Evolutionary conservation across 2,797 vertebrate species (phyloP), one percentile per base, ranked within the genome.

Genomic region (Hafferia zeledoni): DNA sequence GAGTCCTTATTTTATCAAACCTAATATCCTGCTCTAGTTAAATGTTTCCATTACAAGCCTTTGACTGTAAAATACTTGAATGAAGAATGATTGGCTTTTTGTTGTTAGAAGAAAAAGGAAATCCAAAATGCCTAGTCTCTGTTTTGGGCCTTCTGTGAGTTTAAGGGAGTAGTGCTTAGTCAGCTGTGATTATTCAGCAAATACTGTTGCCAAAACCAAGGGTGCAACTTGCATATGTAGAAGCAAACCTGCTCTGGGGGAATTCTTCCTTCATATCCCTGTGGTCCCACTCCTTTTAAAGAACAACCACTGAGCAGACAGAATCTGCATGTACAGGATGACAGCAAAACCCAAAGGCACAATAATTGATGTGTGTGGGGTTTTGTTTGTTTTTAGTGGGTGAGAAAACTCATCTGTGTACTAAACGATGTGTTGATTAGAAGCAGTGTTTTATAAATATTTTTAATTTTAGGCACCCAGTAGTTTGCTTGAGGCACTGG

Each of bases 401-500:
- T 87, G 56, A 68, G 35, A 22, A 70, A 80, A 50, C 5, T 7
- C 23, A 46, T 78, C 60, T 78, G 11, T 85, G 24, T 87, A 44
- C 37, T 85, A 65, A 93, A 88, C 28, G 59, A 17, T 52, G 8
- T 60, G 49, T 81, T 93, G 61, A 83, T 25, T 60, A 77, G 46
- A 93, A 91, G 37, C 35, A 23, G 15, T 81, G 46, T 64, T 95
- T 94, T 77, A 92, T 75, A 76, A 95, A 69, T 85, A 75, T 23
- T 97, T 95, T 92, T 76, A 52, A 87, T 94, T 97, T 60, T 96
- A 99, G 99, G 98, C 99, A 90, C 99, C 99, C 93, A 98, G 98
- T 97, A 99, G 99, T 97, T 99, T 99, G 96, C 98, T 99, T 97
- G 99, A 99, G 98, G 99, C 99, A 83, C 93, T 99, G 85, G 99